Evolutionary conservation across 2,888 invertebrate species (phyloP).

Genomic region (Noctua pronuba): DNA sequence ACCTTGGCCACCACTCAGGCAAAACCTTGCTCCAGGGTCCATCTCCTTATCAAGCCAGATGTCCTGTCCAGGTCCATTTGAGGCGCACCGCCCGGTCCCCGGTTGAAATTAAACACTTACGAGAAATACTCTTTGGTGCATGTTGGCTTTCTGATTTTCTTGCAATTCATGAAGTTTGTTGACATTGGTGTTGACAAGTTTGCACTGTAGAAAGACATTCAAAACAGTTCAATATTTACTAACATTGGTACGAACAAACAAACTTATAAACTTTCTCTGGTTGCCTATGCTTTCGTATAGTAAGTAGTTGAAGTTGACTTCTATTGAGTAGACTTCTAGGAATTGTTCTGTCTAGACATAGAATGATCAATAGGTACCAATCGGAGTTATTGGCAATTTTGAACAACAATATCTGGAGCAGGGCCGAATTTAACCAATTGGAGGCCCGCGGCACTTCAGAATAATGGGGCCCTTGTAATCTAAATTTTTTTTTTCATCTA

Average conservation of each 20-base stretch:
- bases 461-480: no score
- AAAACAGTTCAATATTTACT: slow-evolving; percentile 43
- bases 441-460: no score
- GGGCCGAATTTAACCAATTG: no score
- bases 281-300: neutral
- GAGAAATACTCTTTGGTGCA: neutral
- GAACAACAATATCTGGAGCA: neutral
- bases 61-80: no score
- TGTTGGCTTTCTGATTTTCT: neutral
- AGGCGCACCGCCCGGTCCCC: no score
- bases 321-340: slow-evolving; percentile 18
- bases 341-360: slow-evolving; percentile 41
- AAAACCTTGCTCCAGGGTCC: no score
- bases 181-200: slow-evolving; percentile 1
- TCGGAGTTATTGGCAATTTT: neutral
- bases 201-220: slow-evolving; percentile 11
- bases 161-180: slow-evolving; percentile 7
- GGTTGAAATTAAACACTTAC: neutral
- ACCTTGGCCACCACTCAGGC: no score
- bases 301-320: slow-evolving; percentile 25
- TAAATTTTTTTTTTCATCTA: no score
- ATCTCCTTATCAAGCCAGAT: no score
- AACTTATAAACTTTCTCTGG: slow-evolving; percentile 51
- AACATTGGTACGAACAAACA: slow-evolving; percentile 51
- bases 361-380: neutral